These are phyloP conservation scores for Bagarius yarrelli DNA, from an alignment of 2,113 vertebrate genomes.

Conservation along the genomic window DNA sequence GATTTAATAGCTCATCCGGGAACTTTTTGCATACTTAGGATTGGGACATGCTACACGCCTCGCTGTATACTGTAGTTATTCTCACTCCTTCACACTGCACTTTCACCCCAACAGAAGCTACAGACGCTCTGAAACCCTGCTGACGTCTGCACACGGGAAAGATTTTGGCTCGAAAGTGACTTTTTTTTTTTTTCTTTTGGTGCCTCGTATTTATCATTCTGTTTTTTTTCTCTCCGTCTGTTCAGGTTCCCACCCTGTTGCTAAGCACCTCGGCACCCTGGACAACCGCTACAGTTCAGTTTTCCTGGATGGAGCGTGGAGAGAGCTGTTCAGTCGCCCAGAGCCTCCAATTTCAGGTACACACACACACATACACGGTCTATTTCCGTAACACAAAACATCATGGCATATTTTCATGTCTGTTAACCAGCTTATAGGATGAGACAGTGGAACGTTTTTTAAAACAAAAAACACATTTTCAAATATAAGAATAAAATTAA, in stretches of 20 bases:
- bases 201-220: not conserved
- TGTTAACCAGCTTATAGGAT: no score
- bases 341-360: slow-evolving; percentile 80
- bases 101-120: not conserved
- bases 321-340: slow-evolving; percentile 80
- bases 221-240: not conserved
- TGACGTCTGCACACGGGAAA: not conserved
- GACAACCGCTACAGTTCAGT: slow-evolving; percentile 82
- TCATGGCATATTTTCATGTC: no score
- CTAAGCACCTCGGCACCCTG: slow-evolving; percentile 82
- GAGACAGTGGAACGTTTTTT: no score
- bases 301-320: slow-evolving; percentile 82
- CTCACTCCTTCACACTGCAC: not conserved
- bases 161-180: not conserved
- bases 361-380: not conserved
- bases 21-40: no score
- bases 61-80: no score
- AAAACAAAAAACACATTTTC: no score
- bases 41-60: no score
- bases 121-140: not conserved
- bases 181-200: not conserved
- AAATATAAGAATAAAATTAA: no score
- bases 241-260: slow-evolving; percentile 84
- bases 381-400: no score
- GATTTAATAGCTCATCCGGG: no score